These are phyloP conservation scores for Crossocerus cetratus DNA, from an alignment of 2,888 invertebrate genomes.

Conservation along the genomic window DNA sequence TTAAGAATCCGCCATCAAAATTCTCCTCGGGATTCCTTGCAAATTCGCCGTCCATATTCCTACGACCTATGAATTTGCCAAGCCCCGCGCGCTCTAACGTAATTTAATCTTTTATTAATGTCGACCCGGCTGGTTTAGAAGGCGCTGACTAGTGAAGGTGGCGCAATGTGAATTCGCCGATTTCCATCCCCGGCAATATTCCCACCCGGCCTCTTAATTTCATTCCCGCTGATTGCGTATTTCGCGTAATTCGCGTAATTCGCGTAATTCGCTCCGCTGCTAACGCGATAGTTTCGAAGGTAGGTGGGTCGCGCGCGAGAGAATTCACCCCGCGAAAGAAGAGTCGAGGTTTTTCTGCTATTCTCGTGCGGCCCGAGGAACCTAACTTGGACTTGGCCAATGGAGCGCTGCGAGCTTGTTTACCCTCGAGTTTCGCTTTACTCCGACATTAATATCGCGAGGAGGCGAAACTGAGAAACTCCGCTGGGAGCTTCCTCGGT, in stretches of 20 bases:
- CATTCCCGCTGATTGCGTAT: background rate
- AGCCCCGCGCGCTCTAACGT: background rate
- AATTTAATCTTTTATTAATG: constrained; percentile 6
- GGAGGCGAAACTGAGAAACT: constrained; percentile 14
- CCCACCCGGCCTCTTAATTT: background rate
- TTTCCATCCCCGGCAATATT: background rate
- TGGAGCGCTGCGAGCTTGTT: constrained; percentile 30
- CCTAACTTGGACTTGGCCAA: constrained; percentile 16
- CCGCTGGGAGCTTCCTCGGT: constrained; percentile 8
- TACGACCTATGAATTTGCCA: background rate
- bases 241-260: background rate
- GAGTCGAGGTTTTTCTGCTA: too few species aligned
- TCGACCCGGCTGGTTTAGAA: background rate
- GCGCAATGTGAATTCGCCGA: background rate
- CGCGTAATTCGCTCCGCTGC: background rate
- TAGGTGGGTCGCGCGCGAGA: constrained; percentile 27
- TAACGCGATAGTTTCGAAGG: constrained; percentile 14
- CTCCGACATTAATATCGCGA: constrained; percentile 44
- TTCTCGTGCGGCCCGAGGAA: background rate
- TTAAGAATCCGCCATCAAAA: constrained; percentile 3
- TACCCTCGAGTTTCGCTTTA: constrained; percentile 38
- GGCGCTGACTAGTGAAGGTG: background rate
- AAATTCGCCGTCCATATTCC: background rate
- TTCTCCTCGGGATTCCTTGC: background rate
- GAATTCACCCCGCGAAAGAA: constrained; percentile 20